These are phyloP conservation scores for Penaeus monodon DNA, from an alignment of 2,888 invertebrate species.

Conservation along the genomic window DNA sequence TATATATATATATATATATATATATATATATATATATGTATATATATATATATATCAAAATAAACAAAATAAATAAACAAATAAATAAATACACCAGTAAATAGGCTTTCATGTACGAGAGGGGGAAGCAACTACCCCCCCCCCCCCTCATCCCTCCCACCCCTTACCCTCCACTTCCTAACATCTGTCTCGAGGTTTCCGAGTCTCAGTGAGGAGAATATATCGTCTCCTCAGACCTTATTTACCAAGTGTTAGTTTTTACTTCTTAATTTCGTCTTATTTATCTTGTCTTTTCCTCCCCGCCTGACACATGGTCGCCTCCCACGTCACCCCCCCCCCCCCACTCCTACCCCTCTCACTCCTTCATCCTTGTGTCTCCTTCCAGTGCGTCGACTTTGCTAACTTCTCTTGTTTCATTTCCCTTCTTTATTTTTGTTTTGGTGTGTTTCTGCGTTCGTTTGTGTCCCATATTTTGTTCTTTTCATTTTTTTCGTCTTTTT, in stretches of 20 bases:
- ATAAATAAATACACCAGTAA: neutral
- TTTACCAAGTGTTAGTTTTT: neutral
- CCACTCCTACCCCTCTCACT: neutral
- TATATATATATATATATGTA: no score
- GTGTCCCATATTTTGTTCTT: neutral
- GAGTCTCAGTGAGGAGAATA: neutral
- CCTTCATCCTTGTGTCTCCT: no score
- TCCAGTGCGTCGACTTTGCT: no score
- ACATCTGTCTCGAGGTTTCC: neutral
- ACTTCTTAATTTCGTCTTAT: slow-evolving; percentile 7
- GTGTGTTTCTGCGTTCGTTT: neutral
- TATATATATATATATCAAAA: no score
- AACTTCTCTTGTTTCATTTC: no score
- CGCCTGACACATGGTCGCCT: neutral
- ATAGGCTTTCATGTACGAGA: no score
- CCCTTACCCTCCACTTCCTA: no score
- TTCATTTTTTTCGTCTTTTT: neutral
- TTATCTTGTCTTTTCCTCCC: neutral
- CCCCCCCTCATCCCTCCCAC: no score
- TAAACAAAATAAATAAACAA: neutral
- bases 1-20: no score
- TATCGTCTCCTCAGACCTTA: neutral
- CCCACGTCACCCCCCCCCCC: neutral
- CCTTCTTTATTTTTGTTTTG: neutral
- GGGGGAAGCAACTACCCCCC: no score